Conservation (phyloP, 1,140 invertebrate genomes). For the Asobara japonica region DNA sequence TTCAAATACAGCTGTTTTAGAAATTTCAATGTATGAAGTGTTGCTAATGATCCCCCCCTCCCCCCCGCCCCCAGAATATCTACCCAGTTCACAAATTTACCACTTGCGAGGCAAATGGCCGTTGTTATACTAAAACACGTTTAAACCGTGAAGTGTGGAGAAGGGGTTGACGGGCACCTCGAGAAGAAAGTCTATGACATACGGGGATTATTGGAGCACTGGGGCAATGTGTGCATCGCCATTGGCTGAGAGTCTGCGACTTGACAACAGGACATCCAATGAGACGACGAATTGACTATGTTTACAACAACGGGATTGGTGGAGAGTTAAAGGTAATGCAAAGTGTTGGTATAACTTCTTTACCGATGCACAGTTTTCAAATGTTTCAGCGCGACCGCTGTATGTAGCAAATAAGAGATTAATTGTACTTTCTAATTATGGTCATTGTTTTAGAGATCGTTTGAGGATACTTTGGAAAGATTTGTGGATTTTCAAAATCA, state of each 20-base stretch:
- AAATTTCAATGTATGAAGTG: neutral
- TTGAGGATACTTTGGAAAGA: no score
- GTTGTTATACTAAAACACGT: slow-evolving; percentile 5
- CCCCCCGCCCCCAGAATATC: neutral
- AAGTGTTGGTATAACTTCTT: neutral
- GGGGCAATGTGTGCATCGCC: slow-evolving; percentile 27
- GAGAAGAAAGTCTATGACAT: slow-evolving; percentile 39
- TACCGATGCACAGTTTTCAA: neutral
- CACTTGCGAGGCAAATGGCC: slow-evolving; percentile 30
- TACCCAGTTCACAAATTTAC: slow-evolving; percentile 5
- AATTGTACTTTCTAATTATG: no score
- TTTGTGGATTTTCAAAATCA: no score
- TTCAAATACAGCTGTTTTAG: neutral
- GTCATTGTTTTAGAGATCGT: no score
- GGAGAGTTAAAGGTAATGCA: neutral
- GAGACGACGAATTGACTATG: neutral
- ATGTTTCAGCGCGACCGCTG: no score
- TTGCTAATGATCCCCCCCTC: neutral
- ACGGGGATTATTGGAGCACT: slow-evolving; percentile 24
- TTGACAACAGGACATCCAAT: slow-evolving; percentile 62
- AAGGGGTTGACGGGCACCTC: neutral
- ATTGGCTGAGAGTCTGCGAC: slow-evolving; percentile 49
- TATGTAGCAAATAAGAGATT: no score
- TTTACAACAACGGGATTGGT: neutral
- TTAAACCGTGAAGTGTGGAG: neutral